phyloP scores from a whole-genome alignment of 2,888 invertebrate species.

The Julus scanicus region DNA sequence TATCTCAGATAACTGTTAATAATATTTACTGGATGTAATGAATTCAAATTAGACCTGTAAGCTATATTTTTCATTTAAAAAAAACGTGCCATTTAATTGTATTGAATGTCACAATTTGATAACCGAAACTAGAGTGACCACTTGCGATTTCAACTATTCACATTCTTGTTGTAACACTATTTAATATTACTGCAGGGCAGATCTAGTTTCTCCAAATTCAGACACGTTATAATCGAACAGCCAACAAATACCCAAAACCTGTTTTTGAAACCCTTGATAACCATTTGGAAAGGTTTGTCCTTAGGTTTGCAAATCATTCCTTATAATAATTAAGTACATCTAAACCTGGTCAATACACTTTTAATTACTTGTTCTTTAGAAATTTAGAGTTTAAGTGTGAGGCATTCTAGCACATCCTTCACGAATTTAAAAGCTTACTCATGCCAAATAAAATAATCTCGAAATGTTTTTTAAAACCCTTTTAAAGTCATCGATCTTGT shows the following conservation, averaged over 20 bases:
- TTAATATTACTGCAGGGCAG: background rate
- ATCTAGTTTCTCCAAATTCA: background rate
- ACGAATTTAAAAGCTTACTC: no score
- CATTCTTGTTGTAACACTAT: background rate
- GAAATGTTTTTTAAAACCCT: background rate
- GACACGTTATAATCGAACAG: background rate
- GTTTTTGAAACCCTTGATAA: background rate
- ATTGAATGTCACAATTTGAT: conserved; percentile 16
- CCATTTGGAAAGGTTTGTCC: no score
- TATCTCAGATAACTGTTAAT: background rate
- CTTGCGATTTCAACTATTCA: background rate
- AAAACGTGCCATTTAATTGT: background rate
- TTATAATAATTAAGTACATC: no score
- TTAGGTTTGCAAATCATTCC: no score
- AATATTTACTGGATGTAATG: background rate
- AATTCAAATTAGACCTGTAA: background rate
- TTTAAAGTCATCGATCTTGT: background rate
- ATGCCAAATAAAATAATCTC: background rate
- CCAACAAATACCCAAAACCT: background rate
- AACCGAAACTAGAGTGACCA: background rate
- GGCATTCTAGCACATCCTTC: no score
- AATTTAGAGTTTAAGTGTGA: no score
- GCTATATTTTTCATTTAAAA: background rate
- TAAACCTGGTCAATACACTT: no score
- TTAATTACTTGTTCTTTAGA: no score